Conservation (phyloP, 1,140 invertebrate genomes). For the Pachypeltis micranthus region DNA sequence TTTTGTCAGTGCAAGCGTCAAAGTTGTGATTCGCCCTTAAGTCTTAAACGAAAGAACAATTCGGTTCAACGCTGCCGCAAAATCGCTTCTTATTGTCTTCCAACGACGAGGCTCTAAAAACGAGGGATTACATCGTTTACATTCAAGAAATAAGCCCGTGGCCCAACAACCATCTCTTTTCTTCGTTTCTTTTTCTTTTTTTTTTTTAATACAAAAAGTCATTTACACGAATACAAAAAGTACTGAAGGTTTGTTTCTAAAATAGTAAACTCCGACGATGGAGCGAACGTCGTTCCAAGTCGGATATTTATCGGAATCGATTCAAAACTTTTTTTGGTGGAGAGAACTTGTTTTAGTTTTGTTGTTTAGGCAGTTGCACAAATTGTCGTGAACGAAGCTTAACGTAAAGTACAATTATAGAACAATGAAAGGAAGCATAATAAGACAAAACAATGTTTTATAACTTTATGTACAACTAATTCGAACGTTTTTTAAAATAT, state of each 20-base stretch:
- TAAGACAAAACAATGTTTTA: not conserved
- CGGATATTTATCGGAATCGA: not conserved
- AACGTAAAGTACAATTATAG: too few species aligned
- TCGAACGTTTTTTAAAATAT: not conserved
- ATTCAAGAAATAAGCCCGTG: not conserved
- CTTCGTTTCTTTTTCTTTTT: not conserved
- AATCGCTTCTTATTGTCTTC: not conserved
- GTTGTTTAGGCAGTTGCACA: constrained; percentile 6
- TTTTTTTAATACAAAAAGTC: not conserved
- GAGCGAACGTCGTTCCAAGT: not conserved
- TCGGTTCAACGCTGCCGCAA: not conserved
- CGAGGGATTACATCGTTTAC: too few species aligned
- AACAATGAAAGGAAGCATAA: not conserved
- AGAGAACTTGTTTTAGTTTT: not conserved
- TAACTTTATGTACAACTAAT: not conserved
- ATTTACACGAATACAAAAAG: constrained; percentile 3
- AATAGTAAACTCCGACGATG: not conserved
- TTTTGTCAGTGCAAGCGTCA: not conserved
- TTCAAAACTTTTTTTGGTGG: not conserved
- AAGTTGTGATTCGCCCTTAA: not conserved
- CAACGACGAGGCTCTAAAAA: not conserved
- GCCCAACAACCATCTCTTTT: not conserved
- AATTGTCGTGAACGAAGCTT: not conserved
- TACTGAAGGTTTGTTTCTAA: not conserved
- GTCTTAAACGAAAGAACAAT: not conserved